phyloP scores from a whole-genome alignment of 2,888 invertebrate genomes.

The Pseudanteris insignis region DNA sequence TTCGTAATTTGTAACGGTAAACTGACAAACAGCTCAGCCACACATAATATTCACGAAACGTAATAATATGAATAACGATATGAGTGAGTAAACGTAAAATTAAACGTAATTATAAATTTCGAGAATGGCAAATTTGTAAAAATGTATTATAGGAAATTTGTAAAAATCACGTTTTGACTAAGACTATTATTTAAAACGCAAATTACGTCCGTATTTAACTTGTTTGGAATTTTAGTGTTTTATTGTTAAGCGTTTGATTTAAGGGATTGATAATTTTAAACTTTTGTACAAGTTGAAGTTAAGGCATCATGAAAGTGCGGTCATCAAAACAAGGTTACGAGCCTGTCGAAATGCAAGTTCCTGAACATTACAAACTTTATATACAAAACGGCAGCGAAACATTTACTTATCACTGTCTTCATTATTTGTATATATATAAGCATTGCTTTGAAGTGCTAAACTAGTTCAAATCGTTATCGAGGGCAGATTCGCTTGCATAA shows the following conservation, averaged over 20 bases:
- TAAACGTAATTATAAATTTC: slow-evolving; percentile 11
- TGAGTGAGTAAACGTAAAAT: no score
- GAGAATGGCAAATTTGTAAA: slow-evolving; percentile 33
- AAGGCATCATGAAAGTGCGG: slow-evolving; percentile 28
- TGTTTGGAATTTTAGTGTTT: slow-evolving; percentile 12
- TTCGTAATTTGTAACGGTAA: no score
- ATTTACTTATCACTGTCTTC: slow-evolving; percentile 49
- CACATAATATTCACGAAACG: no score
- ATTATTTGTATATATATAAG: slow-evolving; percentile 54
- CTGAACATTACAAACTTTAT: slow-evolving; percentile 46
- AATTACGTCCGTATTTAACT: slow-evolving; percentile 30
- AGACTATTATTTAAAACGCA: slow-evolving; percentile 30
- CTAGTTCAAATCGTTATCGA: slow-evolving; percentile 61
- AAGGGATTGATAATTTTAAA: slow-evolving; percentile 12
- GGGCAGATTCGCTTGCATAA: slow-evolving; percentile 54
- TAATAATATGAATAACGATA: no score
- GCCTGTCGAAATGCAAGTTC: slow-evolving; percentile 51
- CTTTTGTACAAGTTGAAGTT: slow-evolving; percentile 15
- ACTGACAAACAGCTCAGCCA: no score
- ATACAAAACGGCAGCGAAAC: slow-evolving; percentile 41
- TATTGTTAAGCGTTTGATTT: slow-evolving; percentile 8
- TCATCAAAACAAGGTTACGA: slow-evolving; percentile 38
- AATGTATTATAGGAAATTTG: slow-evolving; percentile 42
- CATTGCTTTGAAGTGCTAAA: slow-evolving; percentile 55
- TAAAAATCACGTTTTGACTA: slow-evolving; percentile 26